Conservation (phyloP, 2,797 vertebrate species). For the Poecile montanus region DNA sequence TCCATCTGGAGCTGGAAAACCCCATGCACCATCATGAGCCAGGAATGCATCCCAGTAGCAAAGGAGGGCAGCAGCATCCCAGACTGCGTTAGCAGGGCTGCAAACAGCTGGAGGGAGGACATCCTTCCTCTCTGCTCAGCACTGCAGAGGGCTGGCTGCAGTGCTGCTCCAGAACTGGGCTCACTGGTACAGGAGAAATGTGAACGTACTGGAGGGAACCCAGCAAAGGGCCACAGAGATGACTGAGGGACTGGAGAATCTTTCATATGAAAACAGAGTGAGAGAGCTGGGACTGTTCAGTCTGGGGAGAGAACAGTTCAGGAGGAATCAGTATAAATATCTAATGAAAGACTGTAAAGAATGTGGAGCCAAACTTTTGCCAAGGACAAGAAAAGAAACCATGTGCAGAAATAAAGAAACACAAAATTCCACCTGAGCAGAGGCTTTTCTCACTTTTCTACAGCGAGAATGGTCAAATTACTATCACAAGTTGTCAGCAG, state of each 20-base stretch:
- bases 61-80: not conserved
- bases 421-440: not conserved
- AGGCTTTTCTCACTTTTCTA: not conserved
- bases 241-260: not conserved
- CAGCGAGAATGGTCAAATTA: not conserved
- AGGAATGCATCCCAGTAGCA: not conserved
- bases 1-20: not conserved
- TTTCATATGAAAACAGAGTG: not conserved
- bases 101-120: not conserved
- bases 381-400: not conserved
- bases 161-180: not conserved
- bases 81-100: not conserved
- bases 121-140: not conserved
- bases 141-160: not conserved
- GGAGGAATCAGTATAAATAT: not conserved
- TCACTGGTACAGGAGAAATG: accelerated
- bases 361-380: not conserved
- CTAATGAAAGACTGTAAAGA: not conserved
- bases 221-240: not conserved
- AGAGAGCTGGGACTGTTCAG: not conserved
- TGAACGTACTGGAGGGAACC: not conserved
- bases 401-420: not conserved
- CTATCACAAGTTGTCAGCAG: not conserved
- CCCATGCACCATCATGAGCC: accelerated
- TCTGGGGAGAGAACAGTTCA: not conserved